phyloP scores from a whole-genome alignment of 2,888 invertebrate genomes.

The Pomacea canaliculata region DNA sequence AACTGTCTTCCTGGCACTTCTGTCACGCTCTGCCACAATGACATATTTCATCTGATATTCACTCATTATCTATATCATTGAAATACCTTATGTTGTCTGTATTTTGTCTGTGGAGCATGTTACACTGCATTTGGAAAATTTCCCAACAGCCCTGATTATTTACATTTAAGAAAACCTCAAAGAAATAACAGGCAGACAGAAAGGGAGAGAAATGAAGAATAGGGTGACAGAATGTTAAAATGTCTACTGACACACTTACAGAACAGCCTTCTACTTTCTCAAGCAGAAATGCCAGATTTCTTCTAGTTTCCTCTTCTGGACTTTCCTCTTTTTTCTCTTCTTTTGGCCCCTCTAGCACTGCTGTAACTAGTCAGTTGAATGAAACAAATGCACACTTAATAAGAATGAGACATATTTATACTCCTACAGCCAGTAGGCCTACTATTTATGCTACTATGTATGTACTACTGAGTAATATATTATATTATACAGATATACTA shows the following conservation, averaged over 20 bases:
- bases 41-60: background rate
- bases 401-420: too few relatives aligned
- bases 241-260: constrained; percentile 70
- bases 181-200: constrained; percentile 1
- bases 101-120: too few relatives aligned
- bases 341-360: constrained; percentile 55
- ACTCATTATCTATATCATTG: too few relatives aligned
- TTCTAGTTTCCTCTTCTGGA: constrained; percentile 63
- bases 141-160: too few relatives aligned
- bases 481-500: too few relatives aligned
- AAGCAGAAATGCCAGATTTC: constrained; percentile 73
- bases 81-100: too few relatives aligned
- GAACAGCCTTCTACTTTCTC: constrained; percentile 91
- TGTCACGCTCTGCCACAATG: constrained; percentile 75
- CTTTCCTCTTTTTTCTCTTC: constrained; percentile 50
- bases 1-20: constrained; percentile 83
- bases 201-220: background rate
- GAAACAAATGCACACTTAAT: too few relatives aligned
- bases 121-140: too few relatives aligned
- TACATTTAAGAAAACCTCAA: background rate
- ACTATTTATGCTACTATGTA: too few relatives aligned
- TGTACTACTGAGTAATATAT: too few relatives aligned
- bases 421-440: too few relatives aligned
- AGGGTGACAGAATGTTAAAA: too few relatives aligned
- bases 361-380: constrained; percentile 31